phyloP scores from a whole-genome alignment of 2,797 vertebrate species.

The Ceyx erithaca region DNA sequence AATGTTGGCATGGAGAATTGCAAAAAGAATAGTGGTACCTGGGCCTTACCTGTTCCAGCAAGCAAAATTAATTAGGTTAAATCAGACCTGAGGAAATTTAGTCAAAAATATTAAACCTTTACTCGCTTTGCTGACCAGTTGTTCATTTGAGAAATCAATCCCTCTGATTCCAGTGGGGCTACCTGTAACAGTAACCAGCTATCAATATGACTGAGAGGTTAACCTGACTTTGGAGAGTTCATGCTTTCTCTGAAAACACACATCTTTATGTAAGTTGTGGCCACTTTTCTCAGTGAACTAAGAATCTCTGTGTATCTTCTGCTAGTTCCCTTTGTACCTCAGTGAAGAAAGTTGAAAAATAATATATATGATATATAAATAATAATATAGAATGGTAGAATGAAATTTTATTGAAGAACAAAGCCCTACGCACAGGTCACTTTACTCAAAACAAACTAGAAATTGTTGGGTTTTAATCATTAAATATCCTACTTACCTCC shows the following conservation, averaged over 20 bases:
- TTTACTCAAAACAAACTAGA: neutral
- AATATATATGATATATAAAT: neutral
- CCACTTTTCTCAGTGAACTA: neutral
- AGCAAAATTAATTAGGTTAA: neutral
- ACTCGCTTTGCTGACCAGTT: neutral
- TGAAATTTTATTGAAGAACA: neutral
- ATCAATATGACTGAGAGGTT: neutral
- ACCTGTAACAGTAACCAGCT: neutral
- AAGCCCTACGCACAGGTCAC: neutral
- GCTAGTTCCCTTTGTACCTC: neutral
- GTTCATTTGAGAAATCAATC: neutral
- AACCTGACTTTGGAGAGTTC: neutral
- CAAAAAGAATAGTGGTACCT: neutral
- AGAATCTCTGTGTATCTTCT: neutral
- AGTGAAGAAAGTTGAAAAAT: neutral
- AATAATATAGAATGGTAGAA: neutral
- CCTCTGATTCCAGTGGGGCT: neutral
- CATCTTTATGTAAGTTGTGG: neutral
- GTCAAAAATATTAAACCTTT: neutral
- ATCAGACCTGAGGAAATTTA: neutral
- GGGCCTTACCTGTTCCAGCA: neutral
- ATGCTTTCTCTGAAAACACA: neutral
- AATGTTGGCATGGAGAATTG: neutral
- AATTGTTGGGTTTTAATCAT: neutral
- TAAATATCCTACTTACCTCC: neutral